A percentile compares a stretch with the other conserved stretches of the same genome.
These are phyloP conservation scores for Procambarus clarkii DNA, from an alignment of 1,140 invertebrate species.

Conservation along the genomic window DNA sequence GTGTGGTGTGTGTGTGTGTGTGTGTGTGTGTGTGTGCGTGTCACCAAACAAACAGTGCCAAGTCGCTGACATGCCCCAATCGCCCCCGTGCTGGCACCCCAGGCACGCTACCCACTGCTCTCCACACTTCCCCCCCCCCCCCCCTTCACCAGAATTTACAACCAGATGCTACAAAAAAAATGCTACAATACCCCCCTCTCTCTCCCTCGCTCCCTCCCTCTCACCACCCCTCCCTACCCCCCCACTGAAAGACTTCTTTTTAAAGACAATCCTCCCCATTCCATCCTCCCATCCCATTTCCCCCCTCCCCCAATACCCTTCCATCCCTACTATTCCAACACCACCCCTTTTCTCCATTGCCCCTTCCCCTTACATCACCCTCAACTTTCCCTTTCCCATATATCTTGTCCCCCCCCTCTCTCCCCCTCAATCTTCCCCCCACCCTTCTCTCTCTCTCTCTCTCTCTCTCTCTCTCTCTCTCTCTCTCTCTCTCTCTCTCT, in stretches of 20 bases:
- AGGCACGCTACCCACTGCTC: not conserved
- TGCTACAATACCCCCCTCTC: too few species aligned
- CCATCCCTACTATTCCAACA: too few species aligned
- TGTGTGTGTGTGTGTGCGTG: not conserved
- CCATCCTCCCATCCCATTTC: too few species aligned
- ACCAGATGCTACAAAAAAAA: too few species aligned
- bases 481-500: conserved; percentile 38
- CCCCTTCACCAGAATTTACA: not conserved
- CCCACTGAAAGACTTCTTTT: too few species aligned
- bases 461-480: conserved; percentile 36
- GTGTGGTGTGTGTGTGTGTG: too few species aligned
- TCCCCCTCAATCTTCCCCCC: conserved; percentile 12
- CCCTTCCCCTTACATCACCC: not conserved
- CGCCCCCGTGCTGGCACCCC: conserved; percentile 14
- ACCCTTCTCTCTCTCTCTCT: conserved; percentile 26
- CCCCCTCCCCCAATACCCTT: too few species aligned
- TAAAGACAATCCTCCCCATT: too few species aligned
- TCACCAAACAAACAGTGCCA: conserved; percentile 51
- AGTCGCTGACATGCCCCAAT: conserved; percentile 45
- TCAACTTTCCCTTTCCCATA: not conserved
- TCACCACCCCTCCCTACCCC: too few species aligned
- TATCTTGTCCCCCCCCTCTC: conserved; percentile 12
- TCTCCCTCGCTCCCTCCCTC: too few species aligned
- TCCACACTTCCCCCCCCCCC: not conserved
- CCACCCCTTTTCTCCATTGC: not conserved